Base-by-base conservation (phyloP, 2,888 invertebrate genomes). In the Yponomeuta malinellus region DNA sequence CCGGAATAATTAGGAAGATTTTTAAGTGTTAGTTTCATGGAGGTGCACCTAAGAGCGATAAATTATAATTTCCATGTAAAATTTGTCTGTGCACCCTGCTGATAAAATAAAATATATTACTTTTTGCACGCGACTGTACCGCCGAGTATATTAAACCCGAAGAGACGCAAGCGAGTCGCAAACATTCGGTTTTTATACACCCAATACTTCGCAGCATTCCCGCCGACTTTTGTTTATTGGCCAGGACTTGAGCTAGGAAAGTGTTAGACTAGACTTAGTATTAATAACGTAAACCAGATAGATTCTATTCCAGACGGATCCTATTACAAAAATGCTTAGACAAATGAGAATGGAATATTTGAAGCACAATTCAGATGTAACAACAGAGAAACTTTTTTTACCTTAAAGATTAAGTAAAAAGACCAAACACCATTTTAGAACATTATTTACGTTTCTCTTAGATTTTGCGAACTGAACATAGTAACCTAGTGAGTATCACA, bases 141-240 rank as follows among this genome's bases (percentile, higher is more conserved):
- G 74, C 72, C 80, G 85, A 90, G 90, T 91, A 91, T 91, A 91
- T 91, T 90, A 91, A 91, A 90, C 84, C 82, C 84, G 84, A 83
- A 85, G 87, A 78, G 83, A 81, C 81, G 52, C 15, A 15, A 15
- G 52, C 80, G 79, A 84, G 83, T 82, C 82, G 84, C 86, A 83
- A 83, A 80, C 90, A 91, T 90, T 90, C 90, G 90, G 90, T 91
- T 91, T 90, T 91, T 91, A 91, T 91, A 87, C 89, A 89, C 90
- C 52, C 90, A 89, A 90, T 90, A 90, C 90, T 88, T 89, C 87
- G 90, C 86, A 89, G 89, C 90, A 89, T 90, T 90, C 89, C 90
- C 89, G 89, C 81, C 81, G 85, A 87, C 89, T 88, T 87, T 85
- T 88, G 89, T 90, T 90, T 89, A 90, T 90, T 90, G 90, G 88